A percentile compares a stretch with the other conserved stretches of the same genome.
Conservation (phyloP, 2,888 invertebrate species). For the Peribatodes rhomboidaria region DNA sequence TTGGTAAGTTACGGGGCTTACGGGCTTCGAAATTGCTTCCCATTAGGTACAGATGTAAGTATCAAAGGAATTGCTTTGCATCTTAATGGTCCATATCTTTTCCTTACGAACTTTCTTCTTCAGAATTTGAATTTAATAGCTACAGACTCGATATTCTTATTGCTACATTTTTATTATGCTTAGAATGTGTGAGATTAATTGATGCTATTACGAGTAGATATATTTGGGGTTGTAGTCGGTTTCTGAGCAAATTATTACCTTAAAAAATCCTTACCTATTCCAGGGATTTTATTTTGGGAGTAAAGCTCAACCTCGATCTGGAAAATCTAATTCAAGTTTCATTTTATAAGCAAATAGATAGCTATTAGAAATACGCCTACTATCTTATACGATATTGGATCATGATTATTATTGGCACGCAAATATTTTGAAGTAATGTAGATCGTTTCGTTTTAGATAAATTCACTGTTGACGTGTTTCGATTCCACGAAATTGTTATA, state of each 20-base stretch:
- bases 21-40: neutral
- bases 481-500: constrained; percentile 5
- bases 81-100: neutral
- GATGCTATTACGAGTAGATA: too few species aligned
- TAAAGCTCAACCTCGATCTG: neutral
- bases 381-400: neutral
- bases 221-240: too few species aligned
- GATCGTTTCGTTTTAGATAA: constrained; percentile 2
- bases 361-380: neutral
- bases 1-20: neutral
- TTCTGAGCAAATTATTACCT: too few species aligned
- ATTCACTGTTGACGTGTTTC: constrained; percentile 3
- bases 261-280: too few species aligned
- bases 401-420: neutral
- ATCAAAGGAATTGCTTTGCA: neutral
- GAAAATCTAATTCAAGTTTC: constrained; percentile 5
- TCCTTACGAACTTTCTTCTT: neutral
- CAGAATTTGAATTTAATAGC: neutral
- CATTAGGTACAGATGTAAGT: neutral
- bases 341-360: neutral
- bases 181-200: too few species aligned
- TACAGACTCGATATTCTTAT: too few species aligned
- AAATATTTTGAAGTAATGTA: constrained; percentile 10
- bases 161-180: too few species aligned
- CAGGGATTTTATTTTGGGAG: neutral